Base-by-base conservation (phyloP, 2,888 invertebrate species). In the Liposcelis brunnea region DNA sequence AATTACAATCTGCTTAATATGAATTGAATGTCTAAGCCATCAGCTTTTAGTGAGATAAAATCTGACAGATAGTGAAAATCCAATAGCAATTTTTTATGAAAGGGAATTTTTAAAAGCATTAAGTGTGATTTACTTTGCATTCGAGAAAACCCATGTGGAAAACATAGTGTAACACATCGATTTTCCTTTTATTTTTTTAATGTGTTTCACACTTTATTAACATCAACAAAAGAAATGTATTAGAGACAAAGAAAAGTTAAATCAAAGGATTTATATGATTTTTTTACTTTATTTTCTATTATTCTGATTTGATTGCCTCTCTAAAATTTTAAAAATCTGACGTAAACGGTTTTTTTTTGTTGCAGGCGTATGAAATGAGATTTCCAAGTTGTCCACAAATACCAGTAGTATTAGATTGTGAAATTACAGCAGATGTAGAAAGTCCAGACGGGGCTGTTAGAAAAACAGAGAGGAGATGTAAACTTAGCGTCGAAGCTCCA, bases 311-410 rank as follows among this genome's bases (percentile, higher is more conserved):
- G n/a, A n/a, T n/a, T n/a, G n/a, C n/a, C n/a, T n/a, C n/a, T n/a
- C n/a, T n/a, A 36, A 11, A n/a, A 43, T 12, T n/a, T 10, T 19
- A 6, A 3, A 14, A 38, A 10, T 15, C 37, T 10, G 16, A 7
- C 14, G 16, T 10, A 16, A 33, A 18, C 31, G 21, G 45, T 38
- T 49, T 46, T 52, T 47, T 46, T 50, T 58, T 59, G 56, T 57
- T 56, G 1, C 65, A 93, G 91, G 93, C 94, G 4, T 94, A 94
- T 63, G 87, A 93, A 66, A 75, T 80, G 57, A 77, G 94, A 52
- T 94, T 94, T 64, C 94, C 94, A 15, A 84, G 74, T 47, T 93
- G 93, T 60, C 81, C 86, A 19, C 85, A 91, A 71, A 93, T 94
- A 60, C 94, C 94, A 31, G 86, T 94, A 49, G 91, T 94, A 56